Evolutionary conservation across 2,797 vertebrate species (phyloP), one percentile per base, ranked within the genome.

Genomic region (Acanthurus lineatus): DNA sequence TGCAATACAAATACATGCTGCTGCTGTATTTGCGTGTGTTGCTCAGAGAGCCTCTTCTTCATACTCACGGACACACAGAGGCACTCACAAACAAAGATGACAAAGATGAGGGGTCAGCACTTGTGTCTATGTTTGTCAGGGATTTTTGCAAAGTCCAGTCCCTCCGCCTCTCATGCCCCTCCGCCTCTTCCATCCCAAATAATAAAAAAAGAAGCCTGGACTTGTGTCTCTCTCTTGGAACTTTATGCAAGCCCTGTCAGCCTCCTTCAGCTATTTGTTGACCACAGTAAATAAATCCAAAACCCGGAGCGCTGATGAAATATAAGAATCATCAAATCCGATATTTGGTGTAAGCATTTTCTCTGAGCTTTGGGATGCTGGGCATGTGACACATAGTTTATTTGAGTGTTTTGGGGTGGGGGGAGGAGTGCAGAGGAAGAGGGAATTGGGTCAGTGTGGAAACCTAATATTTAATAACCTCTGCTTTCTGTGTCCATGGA

Each of bases 401-500:
- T 90, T 84, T 79, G 88, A 81, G 82, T 84, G 78, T 86, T 87
- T 87, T 78, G 65, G 56, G 65, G 71, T 45, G 20, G 52, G 12
- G 66, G 79, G 83, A 64, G 49, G 65, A 66, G 76, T 53, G 70
- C 76, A 77, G 77, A 83, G 82, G 73, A 83, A 83, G 82, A 11
- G 10, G 76, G 59, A 92, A 91, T 86, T 91, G 86, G 89, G 91
- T 91, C 92, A 93, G 87, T 88, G 85, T 71, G 76, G 89, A 80
- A 92, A 91, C 87, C 78, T 86, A 89, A 91, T 92, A 84, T 87
- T 91, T 91, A 85, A 87, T 92, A 93, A 90, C 81, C 82, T 64
- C 53, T 62, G 38, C 54, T 82, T 45, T 45, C 32, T 59, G 62
- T 60, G 67, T 68, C 52, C 44, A 28, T 19, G 14, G n/a, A 82